A percentile compares a stretch with the other conserved stretches of the same genome.
These are phyloP conservation scores for Aspiorhynchus laticeps DNA, from an alignment of 2,113 vertebrate species.

Conservation along the genomic window DNA sequence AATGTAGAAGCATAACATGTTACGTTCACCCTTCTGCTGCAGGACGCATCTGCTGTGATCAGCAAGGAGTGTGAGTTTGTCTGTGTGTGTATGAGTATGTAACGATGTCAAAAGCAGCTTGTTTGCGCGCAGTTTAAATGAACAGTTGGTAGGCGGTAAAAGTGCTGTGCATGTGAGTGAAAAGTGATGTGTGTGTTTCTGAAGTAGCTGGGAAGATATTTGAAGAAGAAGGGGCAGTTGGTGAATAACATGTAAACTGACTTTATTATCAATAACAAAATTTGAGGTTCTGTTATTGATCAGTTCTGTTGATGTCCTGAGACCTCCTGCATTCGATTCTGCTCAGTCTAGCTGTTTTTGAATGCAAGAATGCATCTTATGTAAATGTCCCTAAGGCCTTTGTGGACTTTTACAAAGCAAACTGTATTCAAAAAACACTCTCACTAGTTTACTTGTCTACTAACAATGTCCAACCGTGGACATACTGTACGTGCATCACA, in stretches of 20 bases:
- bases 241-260: background rate
- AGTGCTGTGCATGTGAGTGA: background rate
- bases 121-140: background rate
- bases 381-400: background rate
- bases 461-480: too few species aligned
- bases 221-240: background rate
- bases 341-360: background rate
- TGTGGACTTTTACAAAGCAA: too few species aligned
- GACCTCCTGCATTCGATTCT: background rate
- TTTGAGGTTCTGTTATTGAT: background rate
- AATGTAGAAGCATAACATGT: slow-evolving; percentile 30
- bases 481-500: too few species aligned
- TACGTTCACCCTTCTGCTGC: slow-evolving; percentile 53
- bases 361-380: background rate
- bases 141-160: background rate
- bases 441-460: too few species aligned
- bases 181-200: background rate
- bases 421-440: too few species aligned
- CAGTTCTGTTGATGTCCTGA: background rate
- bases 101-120: background rate
- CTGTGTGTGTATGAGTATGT: slow-evolving; percentile 6
- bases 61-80: slow-evolving; percentile 12
- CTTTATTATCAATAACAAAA: background rate
- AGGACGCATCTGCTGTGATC: slow-evolving; percentile 49
- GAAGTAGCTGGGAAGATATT: background rate